A percentile compares a stretch with the other conserved stretches of the same genome.
These are phyloP conservation scores for Ptiloglossa arizonensis DNA, from an alignment of 1,140 invertebrate genomes.

Conservation along the genomic window DNA sequence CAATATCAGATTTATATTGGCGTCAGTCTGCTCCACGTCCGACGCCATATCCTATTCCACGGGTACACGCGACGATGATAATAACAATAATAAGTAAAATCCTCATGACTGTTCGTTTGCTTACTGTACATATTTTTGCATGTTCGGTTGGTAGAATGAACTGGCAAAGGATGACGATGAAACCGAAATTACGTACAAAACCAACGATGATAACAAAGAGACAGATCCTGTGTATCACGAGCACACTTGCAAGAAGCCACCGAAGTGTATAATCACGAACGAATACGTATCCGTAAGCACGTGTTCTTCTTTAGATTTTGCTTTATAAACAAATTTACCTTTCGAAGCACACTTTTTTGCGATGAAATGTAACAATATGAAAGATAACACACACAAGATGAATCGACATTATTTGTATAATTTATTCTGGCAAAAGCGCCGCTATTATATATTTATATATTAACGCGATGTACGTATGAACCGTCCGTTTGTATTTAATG, in stretches of 20 bases:
- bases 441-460: slow-evolving; percentile 8
- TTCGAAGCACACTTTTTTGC: no score
- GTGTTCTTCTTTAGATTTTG: slow-evolving; percentile 10
- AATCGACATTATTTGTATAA: slow-evolving; percentile 8
- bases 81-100: neutral
- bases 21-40: slow-evolving; percentile 82
- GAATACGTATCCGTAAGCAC: slow-evolving; percentile 8
- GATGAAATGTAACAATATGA: no score
- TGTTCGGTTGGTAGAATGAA: slow-evolving; percentile 3
- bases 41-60: slow-evolving; percentile 82
- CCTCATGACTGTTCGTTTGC: neutral
- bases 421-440: slow-evolving; percentile 43
- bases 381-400: neutral
- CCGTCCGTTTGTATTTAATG: slow-evolving; percentile 11
- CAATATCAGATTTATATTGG: slow-evolving; percentile 82
- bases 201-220: neutral
- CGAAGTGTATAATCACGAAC: neutral
- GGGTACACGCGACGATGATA: slow-evolving; percentile 69
- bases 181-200: neutral
- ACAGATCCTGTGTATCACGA: neutral
- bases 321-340: neutral
- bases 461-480: slow-evolving; percentile 21
- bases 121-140: neutral
- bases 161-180: neutral
- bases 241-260: neutral